phyloP scores from a whole-genome alignment of 2,797 vertebrate genomes.

The Phoebastria nigripes region DNA sequence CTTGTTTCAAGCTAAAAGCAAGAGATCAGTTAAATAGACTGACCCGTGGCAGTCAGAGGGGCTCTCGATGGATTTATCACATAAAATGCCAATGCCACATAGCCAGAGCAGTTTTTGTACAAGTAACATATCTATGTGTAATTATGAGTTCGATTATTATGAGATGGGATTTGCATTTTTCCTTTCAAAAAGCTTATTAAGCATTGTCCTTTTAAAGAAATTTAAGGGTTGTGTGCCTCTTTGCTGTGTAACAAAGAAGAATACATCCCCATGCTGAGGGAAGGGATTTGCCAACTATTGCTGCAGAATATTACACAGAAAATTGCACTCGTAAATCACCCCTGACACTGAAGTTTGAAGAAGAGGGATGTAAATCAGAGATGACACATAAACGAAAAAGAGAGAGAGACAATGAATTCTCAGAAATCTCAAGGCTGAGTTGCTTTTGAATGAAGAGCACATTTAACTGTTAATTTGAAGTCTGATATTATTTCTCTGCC shows the following conservation, averaged over 20 bases:
- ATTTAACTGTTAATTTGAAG: conserved; percentile 6
- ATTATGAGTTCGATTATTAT: neutral
- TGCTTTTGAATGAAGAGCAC: neutral
- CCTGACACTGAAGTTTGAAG: neutral
- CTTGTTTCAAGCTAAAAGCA: neutral
- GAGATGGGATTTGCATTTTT: neutral
- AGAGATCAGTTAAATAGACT: neutral
- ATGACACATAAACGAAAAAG: neutral
- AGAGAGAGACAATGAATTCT: neutral
- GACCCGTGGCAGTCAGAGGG: neutral
- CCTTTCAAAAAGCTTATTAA: neutral
- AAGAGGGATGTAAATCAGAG: conserved; percentile 20
- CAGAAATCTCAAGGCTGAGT: neutral
- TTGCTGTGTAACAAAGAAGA: neutral
- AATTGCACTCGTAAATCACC: conserved; percentile 35
- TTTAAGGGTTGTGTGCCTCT: neutral
- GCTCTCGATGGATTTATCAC: neutral
- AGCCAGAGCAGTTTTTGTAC: neutral
- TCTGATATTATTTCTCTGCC: neutral
- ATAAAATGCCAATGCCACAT: neutral
- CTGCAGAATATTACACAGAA: conserved; percentile 19
- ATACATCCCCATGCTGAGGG: neutral
- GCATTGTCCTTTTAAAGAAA: neutral
- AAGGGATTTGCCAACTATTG: conserved; percentile 5
- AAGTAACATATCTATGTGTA: neutral